Percentiles rank a stretch among this genome's conserved stretches.
Evolutionary conservation across 2,797 vertebrate species (phyloP).

Genomic region (Monodelphis domestica): DNA sequence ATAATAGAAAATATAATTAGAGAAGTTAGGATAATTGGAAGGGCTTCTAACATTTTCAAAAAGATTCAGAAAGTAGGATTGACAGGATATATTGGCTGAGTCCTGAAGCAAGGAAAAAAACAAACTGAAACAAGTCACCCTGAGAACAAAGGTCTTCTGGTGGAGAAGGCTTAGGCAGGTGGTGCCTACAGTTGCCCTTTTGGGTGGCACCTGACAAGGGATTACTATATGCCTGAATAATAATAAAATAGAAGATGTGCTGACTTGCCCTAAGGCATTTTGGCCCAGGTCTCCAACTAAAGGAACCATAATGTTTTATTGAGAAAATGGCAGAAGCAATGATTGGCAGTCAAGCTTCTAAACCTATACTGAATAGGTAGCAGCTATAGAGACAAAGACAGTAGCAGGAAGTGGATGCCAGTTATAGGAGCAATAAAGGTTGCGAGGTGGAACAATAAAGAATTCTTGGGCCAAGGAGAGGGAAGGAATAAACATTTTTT

Average conservation of each 20-base stretch:
- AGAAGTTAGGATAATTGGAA: background rate
- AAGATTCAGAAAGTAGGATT: background rate
- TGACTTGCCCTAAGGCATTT: background rate
- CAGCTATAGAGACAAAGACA: background rate
- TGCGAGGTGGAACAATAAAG: background rate
- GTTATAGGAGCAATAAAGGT: background rate
- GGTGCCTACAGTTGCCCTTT: background rate
- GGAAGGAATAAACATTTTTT: background rate
- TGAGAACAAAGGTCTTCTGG: background rate
- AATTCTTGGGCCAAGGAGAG: background rate
- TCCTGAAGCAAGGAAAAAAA: background rate
- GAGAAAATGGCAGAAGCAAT: background rate
- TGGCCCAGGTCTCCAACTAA: background rate
- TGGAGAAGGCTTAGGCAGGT: background rate
- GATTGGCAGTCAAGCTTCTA: background rate
- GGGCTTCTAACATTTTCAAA: background rate
- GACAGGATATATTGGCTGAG: background rate
- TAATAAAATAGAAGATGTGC: background rate
- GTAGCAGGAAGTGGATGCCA: background rate
- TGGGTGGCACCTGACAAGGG: background rate
- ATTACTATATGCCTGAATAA: background rate
- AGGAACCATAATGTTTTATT: background rate
- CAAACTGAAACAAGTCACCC: background rate
- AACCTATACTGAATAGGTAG: background rate
- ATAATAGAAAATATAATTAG: background rate